These are phyloP conservation scores for Trachelus stipa DNA, from an alignment of 2,888 invertebrate species.

Conservation along the genomic window DNA sequence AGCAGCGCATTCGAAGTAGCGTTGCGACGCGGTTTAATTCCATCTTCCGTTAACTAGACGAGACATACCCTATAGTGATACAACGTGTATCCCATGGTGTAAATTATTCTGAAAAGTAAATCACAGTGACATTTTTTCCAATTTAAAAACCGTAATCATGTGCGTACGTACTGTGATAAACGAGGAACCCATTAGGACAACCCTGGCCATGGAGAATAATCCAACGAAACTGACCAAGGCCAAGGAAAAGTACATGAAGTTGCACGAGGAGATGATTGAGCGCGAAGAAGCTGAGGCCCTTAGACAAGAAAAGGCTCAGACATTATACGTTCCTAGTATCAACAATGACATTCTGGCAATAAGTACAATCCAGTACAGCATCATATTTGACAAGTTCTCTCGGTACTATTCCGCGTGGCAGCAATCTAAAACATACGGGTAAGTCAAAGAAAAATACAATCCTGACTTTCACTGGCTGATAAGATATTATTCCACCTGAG, in stretches of 20 bases:
- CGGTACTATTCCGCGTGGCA: constrained; percentile 62
- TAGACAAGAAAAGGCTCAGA: constrained; percentile 5
- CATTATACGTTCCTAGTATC: constrained; percentile 3
- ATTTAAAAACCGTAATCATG: constrained; percentile 33
- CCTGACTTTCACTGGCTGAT: neutral
- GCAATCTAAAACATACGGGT: constrained; percentile 69
- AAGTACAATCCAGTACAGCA: constrained; percentile 68
- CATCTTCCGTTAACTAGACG: neutral
- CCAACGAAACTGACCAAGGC: constrained; percentile 38
- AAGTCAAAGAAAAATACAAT: constrained; percentile 50
- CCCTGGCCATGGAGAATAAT: constrained; percentile 9
- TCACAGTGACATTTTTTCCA: neutral
- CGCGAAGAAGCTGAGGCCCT: constrained; percentile 29
- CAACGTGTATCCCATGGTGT: neutral
- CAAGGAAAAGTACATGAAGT: constrained; percentile 54
- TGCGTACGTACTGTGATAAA: constrained; percentile 49
- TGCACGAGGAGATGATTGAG: constrained; percentile 50
- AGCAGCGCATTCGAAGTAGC: neutral
- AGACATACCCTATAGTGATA: neutral
- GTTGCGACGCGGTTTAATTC: neutral
- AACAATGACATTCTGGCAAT: constrained; percentile 66
- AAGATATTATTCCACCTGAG: neutral
- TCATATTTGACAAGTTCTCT: constrained; percentile 65
- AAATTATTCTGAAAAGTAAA: neutral
- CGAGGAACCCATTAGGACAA: constrained; percentile 28